Conservation (phyloP, 2,113 vertebrate species). For the Microtus richardsoni region DNA sequence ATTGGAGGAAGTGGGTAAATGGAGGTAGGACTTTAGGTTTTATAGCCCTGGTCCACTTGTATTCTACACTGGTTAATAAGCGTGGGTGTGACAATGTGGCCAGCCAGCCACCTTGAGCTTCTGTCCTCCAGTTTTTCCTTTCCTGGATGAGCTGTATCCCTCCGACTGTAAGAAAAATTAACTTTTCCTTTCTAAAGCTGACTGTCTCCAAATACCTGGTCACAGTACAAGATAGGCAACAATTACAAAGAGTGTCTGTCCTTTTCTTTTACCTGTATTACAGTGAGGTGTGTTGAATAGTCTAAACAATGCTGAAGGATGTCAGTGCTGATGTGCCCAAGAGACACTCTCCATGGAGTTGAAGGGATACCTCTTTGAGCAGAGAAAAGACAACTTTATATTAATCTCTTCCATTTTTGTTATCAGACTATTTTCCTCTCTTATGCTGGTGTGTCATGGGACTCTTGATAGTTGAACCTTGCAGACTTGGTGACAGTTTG, state of each 20-base stretch:
- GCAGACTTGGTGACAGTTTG: conserved; percentile 2
- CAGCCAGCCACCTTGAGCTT: neutral
- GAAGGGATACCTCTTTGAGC: neutral
- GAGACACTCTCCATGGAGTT: neutral
- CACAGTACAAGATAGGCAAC: neutral
- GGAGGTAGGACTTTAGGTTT: neutral
- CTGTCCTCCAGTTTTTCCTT: neutral
- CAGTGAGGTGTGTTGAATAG: neutral
- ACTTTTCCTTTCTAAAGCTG: neutral
- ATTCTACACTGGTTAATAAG: neutral
- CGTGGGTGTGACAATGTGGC: neutral
- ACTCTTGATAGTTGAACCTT: neutral
- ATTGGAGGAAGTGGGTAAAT: neutral
- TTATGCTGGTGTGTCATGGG: neutral
- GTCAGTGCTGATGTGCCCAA: neutral
- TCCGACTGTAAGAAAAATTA: neutral
- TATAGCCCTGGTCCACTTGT: neutral
- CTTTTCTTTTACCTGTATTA: neutral
- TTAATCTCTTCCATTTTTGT: conserved; percentile 29
- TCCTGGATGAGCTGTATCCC: fast-evolving
- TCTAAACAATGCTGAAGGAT: neutral
- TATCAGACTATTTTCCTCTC: conserved; percentile 52
- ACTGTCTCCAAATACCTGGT: neutral
- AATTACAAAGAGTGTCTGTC: neutral
- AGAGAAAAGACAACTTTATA: neutral